Evolutionary conservation across 2,797 vertebrate species (phyloP).

Genomic region (Betta splendens): DNA sequence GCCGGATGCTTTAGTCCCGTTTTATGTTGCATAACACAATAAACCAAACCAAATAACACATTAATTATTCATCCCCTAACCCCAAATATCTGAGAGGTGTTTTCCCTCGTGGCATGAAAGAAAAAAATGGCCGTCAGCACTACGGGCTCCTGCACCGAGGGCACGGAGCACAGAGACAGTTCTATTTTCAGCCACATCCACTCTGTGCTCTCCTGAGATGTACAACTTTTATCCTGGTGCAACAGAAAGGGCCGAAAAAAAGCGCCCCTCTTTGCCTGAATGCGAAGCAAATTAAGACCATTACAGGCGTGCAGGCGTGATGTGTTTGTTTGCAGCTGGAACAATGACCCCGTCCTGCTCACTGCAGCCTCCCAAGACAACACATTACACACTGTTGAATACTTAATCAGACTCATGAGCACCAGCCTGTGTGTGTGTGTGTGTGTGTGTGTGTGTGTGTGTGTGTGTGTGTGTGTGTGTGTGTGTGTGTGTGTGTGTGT

Average conservation of each 20-base stretch:
- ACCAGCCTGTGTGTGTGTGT: constrained; percentile 13
- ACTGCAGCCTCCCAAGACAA: constrained; percentile 16
- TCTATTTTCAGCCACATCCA: constrained; percentile 67
- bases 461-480: constrained; percentile 16
- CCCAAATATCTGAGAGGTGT: constrained; percentile 30
- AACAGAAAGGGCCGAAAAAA: constrained; percentile 42
- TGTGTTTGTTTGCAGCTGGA: constrained; percentile 41
- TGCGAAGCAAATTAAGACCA: constrained; percentile 44
- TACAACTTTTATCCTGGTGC: constrained; percentile 43
- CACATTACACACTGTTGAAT: constrained; percentile 24
- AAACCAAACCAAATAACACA: constrained; percentile 30
- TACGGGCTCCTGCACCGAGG: constrained; percentile 33
- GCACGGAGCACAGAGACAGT: constrained; percentile 43
- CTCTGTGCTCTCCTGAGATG: constrained; percentile 48
- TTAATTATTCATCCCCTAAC: constrained; percentile 33
- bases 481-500: constrained; percentile 16
- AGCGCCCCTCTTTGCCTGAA: constrained; percentile 23
- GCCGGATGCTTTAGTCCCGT: constrained; percentile 1
- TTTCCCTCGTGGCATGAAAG: constrained; percentile 23
- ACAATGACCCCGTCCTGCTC: constrained; percentile 47
- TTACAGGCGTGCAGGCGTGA: constrained; percentile 26
- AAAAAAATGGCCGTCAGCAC: constrained; percentile 57
- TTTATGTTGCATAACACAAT: constrained; percentile 34
- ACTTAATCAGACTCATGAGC: constrained; percentile 45
- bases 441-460: background rate